These are phyloP conservation scores for Choloepus didactylus DNA, from an alignment of 2,797 vertebrate species.

Conservation along the genomic window DNA sequence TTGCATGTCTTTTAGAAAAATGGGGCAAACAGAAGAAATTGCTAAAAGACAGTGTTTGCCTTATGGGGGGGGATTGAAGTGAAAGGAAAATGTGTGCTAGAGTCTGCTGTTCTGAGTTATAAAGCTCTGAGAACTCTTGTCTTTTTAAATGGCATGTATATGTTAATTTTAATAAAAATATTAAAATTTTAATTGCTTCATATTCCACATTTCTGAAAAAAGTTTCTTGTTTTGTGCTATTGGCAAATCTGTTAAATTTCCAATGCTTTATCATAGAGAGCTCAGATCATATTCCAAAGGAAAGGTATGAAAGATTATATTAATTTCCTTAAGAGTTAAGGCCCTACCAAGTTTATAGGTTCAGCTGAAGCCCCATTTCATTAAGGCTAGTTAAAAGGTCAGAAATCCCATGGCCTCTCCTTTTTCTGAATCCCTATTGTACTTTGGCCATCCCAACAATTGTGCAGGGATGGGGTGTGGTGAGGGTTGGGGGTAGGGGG, in stretches of 20 bases:
- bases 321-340: neutral
- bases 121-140: neutral
- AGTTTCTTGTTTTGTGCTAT: neutral
- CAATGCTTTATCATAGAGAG: neutral
- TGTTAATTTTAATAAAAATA: conserved; percentile 2
- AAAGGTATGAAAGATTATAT: neutral
- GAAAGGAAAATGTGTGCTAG: neutral
- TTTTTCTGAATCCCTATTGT: neutral
- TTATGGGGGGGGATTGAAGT: neutral
- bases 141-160: neutral
- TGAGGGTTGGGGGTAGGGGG: too few species aligned
- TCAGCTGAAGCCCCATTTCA: neutral
- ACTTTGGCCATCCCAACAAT: neutral
- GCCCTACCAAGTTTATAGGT: neutral
- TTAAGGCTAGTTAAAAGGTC: neutral
- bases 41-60: neutral
- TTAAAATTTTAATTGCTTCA: neutral
- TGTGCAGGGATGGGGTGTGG: neutral
- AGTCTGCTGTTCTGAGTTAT: neutral
- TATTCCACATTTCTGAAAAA: neutral
- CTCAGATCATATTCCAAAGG: neutral
- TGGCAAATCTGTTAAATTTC: neutral
- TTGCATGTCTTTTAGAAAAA: neutral
- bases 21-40: neutral
- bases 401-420: neutral